Evolutionary conservation across 2,113 vertebrate genomes (phyloP), one percentile per base, ranked within the genome.

Genomic region (Capreolus pygargus): DNA sequence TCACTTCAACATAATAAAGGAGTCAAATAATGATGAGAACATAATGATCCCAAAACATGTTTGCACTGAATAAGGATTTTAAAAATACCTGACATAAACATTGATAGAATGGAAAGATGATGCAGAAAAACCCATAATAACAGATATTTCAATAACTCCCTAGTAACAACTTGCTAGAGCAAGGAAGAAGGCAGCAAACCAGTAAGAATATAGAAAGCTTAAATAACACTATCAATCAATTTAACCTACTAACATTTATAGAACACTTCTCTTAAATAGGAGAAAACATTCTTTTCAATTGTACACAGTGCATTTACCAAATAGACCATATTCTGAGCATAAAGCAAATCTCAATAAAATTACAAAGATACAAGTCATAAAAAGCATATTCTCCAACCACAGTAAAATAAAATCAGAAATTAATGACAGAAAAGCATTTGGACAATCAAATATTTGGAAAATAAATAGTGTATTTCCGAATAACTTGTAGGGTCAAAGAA

Each of bases 351-450:
- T 89, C 52, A 52, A 57, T 74, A 91, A 91, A 95, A 94, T 47
- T 45, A 83, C 36, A 81, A 64, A 93, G 78, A 47, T 70, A 92
- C 7, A 95, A 93, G 55, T 95, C 54, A 95, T 43, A 70, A 9
- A 82, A 82, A 92, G 19, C 13, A 52, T 43, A n/a, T 95, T 96
- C 54, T 70, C n/a, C 19, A 43, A 84, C 21, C 36, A 81, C 11
- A 96, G 57, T 39, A 54, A 36, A 83, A 92, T 96, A 91, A 78
- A 93, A 97, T 83, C 92, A 97, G 58, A 89, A 96, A 90, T 84
- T 61, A 95, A 57, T 87, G 36, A 89, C 55, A 91, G 33, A 81
- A 86, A 91, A 19, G 78, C 39, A 92, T 21, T 23, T 85, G n/a
- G 93, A 96, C 86, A 89, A 92, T 79, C 47, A 91, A 86, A 23